Evolutionary conservation across 2,797 vertebrate genomes (phyloP).

Genomic region (Prunella strophiata): DNA sequence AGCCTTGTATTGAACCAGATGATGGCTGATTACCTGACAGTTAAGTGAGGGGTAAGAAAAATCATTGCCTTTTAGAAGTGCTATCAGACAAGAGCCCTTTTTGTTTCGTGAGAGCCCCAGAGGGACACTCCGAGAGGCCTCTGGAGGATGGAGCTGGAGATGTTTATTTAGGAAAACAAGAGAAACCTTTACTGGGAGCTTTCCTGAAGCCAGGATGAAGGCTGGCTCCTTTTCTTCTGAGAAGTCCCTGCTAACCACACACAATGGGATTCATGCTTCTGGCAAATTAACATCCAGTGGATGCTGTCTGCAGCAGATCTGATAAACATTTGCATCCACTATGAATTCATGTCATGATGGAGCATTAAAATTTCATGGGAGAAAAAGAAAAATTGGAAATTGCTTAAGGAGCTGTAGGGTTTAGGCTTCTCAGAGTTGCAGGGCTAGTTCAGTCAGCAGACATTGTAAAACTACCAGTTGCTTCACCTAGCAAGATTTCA

Average conservation of each 20-base stretch:
- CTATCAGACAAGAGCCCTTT: neutral
- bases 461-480: neutral
- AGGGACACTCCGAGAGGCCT: neutral
- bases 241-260: neutral
- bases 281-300: neutral
- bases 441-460: neutral
- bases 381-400: neutral
- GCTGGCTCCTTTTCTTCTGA: neutral
- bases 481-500: neutral
- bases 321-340: neutral
- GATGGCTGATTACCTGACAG: neutral
- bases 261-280: neutral
- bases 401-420: neutral
- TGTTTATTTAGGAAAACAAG: slow-evolving; percentile 26
- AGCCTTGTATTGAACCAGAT: neutral
- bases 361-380: slow-evolving; percentile 12
- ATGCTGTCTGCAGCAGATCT: neutral
- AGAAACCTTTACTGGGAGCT: neutral
- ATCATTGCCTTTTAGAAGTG: neutral
- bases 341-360: neutral
- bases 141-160: neutral
- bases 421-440: neutral
- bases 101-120: neutral
- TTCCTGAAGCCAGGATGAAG: neutral
- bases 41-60: neutral